Base-by-base conservation (phyloP, 2,113 vertebrate species). In the Arenaria interpres region DNA sequence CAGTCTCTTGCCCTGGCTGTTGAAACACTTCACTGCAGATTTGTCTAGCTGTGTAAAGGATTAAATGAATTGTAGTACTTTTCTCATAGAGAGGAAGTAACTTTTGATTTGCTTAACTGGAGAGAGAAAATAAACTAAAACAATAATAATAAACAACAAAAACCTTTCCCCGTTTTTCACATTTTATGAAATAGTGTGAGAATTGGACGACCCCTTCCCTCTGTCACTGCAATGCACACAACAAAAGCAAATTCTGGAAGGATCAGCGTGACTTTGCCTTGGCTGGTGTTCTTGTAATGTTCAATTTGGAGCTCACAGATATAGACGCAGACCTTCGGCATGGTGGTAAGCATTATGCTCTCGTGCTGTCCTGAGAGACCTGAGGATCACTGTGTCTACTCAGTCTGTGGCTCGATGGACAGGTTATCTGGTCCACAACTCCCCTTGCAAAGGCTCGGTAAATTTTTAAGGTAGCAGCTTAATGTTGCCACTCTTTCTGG, bases 181-280 rank as follows among this genome's bases (percentile, higher is more conserved):
- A 0, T 39, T 73, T 56, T 30, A 2, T 85, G 12, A 13, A 50
- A 41, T 50, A 99, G 99, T 99, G 99, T 92, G 62, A 15, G 10
- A n/a, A 94, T 46, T 99, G 99, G 99, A 93, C 53, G 7, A 9
- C 54, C 7, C 66, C 96, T 5, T 95, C 97, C 5, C 14, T 93
- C 35, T 99, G 98, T 76, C 99, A 99, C 97, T 99, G 98, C 97
- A 99, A 99, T 41, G 98, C 98, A 57, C 99, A 99, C 97, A 98
- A 99, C 90, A 98, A 96, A 74, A 99, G 99, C 63, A 45, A 83
- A 14, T 98, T 98, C 97, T 99, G 99, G 99, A 99, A 97, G 84
- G 80, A 80, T 0, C 93, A 96, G 56, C 92, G 98, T 64, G 97
- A 97, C 86, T 48, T 50, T 3, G 7, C 79, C 21, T 87, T 98